A percentile compares a stretch with the other conserved stretches of the same genome.
Evolutionary conservation across 2,797 vertebrate species (phyloP).

Genomic region (Oreortyx pictus): DNA sequence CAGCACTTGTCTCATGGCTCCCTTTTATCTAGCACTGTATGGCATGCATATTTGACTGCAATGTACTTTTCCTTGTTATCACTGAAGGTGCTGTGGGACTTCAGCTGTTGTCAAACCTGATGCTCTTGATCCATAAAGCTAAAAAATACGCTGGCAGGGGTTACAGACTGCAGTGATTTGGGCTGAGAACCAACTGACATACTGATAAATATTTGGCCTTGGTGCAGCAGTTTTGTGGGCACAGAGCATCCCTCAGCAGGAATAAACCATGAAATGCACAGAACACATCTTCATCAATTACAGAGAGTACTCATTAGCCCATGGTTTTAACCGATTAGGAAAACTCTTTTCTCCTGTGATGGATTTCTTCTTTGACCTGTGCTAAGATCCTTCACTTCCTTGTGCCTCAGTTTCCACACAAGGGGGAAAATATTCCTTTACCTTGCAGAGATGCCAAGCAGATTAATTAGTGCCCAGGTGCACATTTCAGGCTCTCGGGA

Average conservation of each 20-base stretch:
- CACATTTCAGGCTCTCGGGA: not conserved
- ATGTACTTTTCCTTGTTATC: not conserved
- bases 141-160: not conserved
- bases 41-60: accelerated
- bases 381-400: not conserved
- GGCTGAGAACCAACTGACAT: not conserved
- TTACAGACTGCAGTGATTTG: not conserved
- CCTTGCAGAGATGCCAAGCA: not conserved
- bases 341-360: not conserved
- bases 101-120: not conserved
- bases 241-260: not conserved
- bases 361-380: slow-evolving; percentile 8
- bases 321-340: not conserved
- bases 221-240: not conserved
- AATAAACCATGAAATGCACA: not conserved
- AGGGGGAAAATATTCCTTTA: slow-evolving; percentile 7
- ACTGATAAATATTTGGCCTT: not conserved
- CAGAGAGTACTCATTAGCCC: not conserved
- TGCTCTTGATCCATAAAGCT: not conserved
- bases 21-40: not conserved
- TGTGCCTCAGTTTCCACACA: not conserved
- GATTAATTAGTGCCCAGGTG: slow-evolving; percentile 10
- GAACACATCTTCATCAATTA: not conserved
- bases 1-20: not conserved
- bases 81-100: not conserved